These are phyloP conservation scores for Drosophila kikkawai DNA, from an alignment of 1,140 invertebrate genomes.

Conservation along the genomic window DNA sequence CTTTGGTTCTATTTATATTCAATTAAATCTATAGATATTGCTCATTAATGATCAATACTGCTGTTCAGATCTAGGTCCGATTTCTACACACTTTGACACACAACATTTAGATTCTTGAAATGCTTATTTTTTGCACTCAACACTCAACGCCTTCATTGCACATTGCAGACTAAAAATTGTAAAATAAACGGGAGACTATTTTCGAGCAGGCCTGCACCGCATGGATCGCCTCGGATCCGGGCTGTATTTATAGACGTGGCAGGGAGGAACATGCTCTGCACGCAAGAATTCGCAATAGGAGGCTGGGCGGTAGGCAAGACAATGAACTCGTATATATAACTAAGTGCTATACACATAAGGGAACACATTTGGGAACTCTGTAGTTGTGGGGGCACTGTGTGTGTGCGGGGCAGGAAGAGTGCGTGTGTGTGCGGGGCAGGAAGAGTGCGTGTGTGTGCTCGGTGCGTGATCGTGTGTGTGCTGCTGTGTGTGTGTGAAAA, in stretches of 20 bases:
- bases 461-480: constrained; percentile 45
- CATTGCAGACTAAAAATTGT: constrained; percentile 64
- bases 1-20: constrained; percentile 20
- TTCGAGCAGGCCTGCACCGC: constrained; percentile 62
- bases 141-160: constrained; percentile 45
- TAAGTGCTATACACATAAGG: constrained; percentile 46
- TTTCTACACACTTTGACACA: constrained; percentile 28
- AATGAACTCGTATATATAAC: constrained; percentile 68
- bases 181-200: constrained; percentile 57
- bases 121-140: constrained; percentile 30
- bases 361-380: constrained; percentile 52
- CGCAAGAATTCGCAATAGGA: constrained; percentile 40
- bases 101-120: constrained; percentile 29
- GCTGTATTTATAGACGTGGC: constrained; percentile 68
- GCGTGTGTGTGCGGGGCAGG: constrained; percentile 35
- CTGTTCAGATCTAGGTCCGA: constrained; percentile 6
- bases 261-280: constrained; percentile 37
- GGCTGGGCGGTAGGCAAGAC: constrained; percentile 64
- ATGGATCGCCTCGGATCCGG: constrained; percentile 52
- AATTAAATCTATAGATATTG: constrained; percentile 1
- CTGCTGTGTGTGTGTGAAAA: constrained; percentile 17
- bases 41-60: neutral
- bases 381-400: constrained; percentile 51
- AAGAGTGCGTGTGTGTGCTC: constrained; percentile 37
- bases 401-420: constrained; percentile 26